Conservation (phyloP, 2,113 vertebrate genomes). For the Engystomops pustulosus region DNA sequence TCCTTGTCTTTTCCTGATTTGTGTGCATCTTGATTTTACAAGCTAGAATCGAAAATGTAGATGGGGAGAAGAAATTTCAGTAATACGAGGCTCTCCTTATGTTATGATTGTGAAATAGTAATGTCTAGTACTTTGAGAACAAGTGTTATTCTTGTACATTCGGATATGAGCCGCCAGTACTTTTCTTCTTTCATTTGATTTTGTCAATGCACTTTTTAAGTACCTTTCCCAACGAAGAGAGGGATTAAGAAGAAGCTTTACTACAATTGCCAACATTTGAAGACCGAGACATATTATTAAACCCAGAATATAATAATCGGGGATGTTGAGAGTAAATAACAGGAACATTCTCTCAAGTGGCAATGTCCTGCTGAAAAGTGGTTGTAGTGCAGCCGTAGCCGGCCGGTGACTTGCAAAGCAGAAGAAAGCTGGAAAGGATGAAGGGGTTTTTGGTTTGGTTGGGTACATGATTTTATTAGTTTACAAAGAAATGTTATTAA, state of each 20-base stretch:
- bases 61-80: neutral
- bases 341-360: neutral
- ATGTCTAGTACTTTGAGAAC: neutral
- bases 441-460: neutral
- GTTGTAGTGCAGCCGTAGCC: neutral
- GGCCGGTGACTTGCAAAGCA: neutral
- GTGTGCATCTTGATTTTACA: constrained; percentile 7
- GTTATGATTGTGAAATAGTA: constrained; percentile 23
- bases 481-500: too few relatives aligned
- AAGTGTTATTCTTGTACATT: neutral
- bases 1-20: constrained; percentile 16
- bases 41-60: constrained; percentile 26
- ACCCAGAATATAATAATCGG: constrained; percentile 31
- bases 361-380: constrained; percentile 17
- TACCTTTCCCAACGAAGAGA: neutral
- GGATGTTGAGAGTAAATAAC: constrained; percentile 33
- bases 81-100: neutral
- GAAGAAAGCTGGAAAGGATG: neutral
- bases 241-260: constrained; percentile 39
- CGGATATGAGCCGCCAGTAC: neutral
- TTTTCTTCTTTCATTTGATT: constrained; percentile 34
- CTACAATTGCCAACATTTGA: constrained; percentile 24
- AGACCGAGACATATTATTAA: constrained; percentile 36
- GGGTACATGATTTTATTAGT: neutral
- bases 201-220: constrained; percentile 43